Evolutionary conservation across 2,888 invertebrate genomes (phyloP), one percentile per base, ranked within the genome.

Genomic region (Pristionchus exspectatus): DNA sequence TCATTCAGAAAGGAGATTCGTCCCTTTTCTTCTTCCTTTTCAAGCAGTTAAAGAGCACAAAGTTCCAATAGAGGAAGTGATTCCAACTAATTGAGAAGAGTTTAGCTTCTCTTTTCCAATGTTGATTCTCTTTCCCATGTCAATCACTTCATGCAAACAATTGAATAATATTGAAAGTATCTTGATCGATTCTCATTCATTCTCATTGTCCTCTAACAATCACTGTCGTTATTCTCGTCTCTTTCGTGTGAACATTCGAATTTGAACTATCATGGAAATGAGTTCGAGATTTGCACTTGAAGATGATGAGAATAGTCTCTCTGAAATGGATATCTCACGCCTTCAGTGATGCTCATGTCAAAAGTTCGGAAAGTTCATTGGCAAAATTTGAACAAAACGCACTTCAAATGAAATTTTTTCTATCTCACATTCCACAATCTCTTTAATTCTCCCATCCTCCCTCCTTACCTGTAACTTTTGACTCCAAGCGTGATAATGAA

Each of bases 401-500:
- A 21, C 74, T 3, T 18, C 14, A 18, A 12, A 2, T 74, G 18
- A n/a, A n/a, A n/a, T 74, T 74, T 2, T 21, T 74, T 33, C 74
- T 5, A 9, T 27, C 69, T 27, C 69, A 9, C 24, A 14, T 18
- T 30, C 27, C 14, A 18, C 7, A 24, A 69, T 9, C 7, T 9
- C 7, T 12, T 14, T 69, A 14, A 69, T 59, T 69, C 69, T 24
- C 2, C 27, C 69, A 0, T 33, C 74, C 33, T 21, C 38, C 24
- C 9, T 33, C 12, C 30, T 74, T 18, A 83, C 83, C 83, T 44
- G 50, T 83, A 83, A 33, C 83, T 83, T n/a, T 54, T 83, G 4
- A 83, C 83, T 83, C 83, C 83, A 50, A 44, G 24, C 24, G 54
- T 83, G 83, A 83, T 50, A 33, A 83, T 83, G 83, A 83, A 44